phyloP scores from a whole-genome alignment of 2,888 invertebrate genomes.

The Bellardia bayeri region DNA sequence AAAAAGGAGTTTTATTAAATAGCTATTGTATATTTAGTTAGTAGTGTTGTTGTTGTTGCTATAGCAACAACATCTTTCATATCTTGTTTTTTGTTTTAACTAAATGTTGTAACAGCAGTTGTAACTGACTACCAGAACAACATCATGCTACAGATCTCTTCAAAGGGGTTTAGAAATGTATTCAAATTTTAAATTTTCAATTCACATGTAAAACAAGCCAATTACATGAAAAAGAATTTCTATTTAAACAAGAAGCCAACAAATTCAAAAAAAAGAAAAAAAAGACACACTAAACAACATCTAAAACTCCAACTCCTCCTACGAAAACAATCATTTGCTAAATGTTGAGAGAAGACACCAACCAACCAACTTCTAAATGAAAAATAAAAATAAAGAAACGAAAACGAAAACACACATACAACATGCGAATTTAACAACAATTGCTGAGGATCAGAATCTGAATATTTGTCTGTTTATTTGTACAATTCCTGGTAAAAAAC shows the following conservation, averaged over 20 bases:
- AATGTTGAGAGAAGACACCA: slow-evolving; percentile 42
- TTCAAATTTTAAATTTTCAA: slow-evolving; percentile 68
- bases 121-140: slow-evolving; percentile 32
- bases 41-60: slow-evolving; percentile 29
- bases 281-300: background rate
- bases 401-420: background rate
- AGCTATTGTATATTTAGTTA: slow-evolving; percentile 2
- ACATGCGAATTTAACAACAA: slow-evolving; percentile 58
- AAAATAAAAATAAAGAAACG: background rate
- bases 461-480: slow-evolving; percentile 45
- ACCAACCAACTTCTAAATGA: slow-evolving; percentile 6
- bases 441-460: slow-evolving; percentile 56
- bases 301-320: slow-evolving; percentile 59
- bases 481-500: slow-evolving; percentile 66
- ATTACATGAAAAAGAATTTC: slow-evolving; percentile 73
- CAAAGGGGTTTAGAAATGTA: slow-evolving; percentile 10
- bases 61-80: slow-evolving; percentile 42
- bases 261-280: background rate
- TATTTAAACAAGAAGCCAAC: slow-evolving; percentile 37
- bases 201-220: slow-evolving; percentile 74
- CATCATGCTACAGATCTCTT: slow-evolving; percentile 55
- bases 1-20: slow-evolving; percentile 50
- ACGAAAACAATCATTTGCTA: slow-evolving; percentile 55
- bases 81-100: slow-evolving; percentile 31
- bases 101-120: slow-evolving; percentile 19